phyloP scores from a whole-genome alignment of 1,140 invertebrate species.

The Hetaerina americana region DNA sequence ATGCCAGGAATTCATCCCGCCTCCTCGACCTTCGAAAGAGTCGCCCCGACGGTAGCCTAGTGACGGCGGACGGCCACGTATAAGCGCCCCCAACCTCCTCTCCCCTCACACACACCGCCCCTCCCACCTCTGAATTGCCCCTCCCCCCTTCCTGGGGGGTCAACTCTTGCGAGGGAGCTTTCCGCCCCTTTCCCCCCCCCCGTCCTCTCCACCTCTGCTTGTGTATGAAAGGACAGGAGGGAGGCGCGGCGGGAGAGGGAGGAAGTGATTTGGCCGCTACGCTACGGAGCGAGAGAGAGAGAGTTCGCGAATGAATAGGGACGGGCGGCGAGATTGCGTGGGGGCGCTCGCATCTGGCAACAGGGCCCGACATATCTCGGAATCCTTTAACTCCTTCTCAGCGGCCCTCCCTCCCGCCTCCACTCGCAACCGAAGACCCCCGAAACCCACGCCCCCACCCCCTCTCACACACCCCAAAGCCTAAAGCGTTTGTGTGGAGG shows the following conservation, averaged over 20 bases:
- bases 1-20: background rate
- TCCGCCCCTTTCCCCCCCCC: background rate
- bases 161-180: background rate
- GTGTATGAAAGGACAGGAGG: no score
- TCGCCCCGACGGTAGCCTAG: background rate
- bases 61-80: background rate
- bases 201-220: no score
- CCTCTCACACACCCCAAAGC: no score
- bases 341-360: background rate
- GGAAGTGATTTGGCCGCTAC: background rate
- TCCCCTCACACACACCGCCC: no score
- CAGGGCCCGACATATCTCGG: background rate
- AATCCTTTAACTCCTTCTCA: background rate
- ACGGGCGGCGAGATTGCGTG: background rate
- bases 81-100: no score
- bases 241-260: no score
- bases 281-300: background rate
- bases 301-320: background rate
- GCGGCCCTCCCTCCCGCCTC: background rate
- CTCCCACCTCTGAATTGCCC: no score
- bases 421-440: background rate
- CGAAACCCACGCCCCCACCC: no score
- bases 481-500: no score
- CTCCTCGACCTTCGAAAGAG: background rate
- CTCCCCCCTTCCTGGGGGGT: background rate